Evolutionary conservation across 2,888 invertebrate species (phyloP), one percentile per base, ranked within the genome.

Genomic region (Rhyacophila evoluta): DNA sequence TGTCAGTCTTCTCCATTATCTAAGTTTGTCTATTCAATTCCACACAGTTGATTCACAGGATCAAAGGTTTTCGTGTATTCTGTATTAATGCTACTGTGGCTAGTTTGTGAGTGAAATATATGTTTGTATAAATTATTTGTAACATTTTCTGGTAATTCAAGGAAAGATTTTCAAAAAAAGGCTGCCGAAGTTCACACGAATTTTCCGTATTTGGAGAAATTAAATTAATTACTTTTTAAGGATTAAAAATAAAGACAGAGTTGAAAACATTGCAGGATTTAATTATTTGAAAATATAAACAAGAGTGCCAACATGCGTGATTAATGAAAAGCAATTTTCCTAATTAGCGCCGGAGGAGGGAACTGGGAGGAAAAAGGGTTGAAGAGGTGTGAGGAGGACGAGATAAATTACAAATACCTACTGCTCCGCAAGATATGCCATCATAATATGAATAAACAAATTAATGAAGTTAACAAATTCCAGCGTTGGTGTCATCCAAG

Each of bases 241-340:
- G 6, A 55, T 55, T 39, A n/a, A 55, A 55, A 55, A 55, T 55
- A 25, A 55, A 10, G 2, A 55, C 19, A 1, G 1, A 55, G 55
- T 19, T 12, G 15, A 25, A 25, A 55, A 55, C 25, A 25, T 55
- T 55, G 55, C 19, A 19, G 25, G 15, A 19, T 55, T 55, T 55
- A 55, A 55, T 55, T 55, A 25, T 55, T 55, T 19, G 8, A 55
- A 55, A 55, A 25, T 19, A 19, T 55, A 55, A 55, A 55, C 55
- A 55, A 19, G 55, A 55, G 15, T 55, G 55, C 55, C 55, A 25
- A 55, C 55, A 55, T 55, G 10, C 55, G 55, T 55, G 55, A 55
- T 55, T 55, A 55, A 55, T 55, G 55, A 55, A 55, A 25, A 55
- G 55, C 10, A 55, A 55, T 55, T 55, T 55, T 19, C 55, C 55